Base-by-base conservation (phyloP, 1,140 invertebrate species). In the Pygmarrhopalites habei region DNA sequence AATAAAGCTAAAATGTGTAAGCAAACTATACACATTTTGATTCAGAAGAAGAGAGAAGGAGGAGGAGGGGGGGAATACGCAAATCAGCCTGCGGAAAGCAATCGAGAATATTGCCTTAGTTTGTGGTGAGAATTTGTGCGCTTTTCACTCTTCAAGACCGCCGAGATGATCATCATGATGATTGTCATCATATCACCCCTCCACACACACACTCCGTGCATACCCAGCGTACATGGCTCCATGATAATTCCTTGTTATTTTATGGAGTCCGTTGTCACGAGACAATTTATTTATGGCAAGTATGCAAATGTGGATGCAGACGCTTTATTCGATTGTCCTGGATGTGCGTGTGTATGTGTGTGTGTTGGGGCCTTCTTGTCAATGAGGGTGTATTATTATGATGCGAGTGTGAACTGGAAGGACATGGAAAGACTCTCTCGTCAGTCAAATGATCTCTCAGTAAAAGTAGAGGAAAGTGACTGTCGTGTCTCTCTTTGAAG, bases 31-130 rank as follows among this genome's bases (percentile, higher is more conserved):
- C n/a, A n/a, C 53, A 56, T 39, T 30, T 56, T 39, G 46, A 56
- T 19, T 21, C 1, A 14, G 30, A 30, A 56, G 43, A 56, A 39
- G 32, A 39, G 25, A 56, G 35, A 55, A 32, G 23, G 52, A n/a
- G n/a, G n/a, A n/a, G n/a, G n/a, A n/a, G 19, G 44, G n/a, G 44
- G 46, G 30, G 21, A 17, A 17, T 61, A 66, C 62, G 65, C 57
- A 66, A 62, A 66, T 66, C 30, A 60, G 60, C 65, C 65, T 51
- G 29, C 39, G 60, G 65, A 62, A 62, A 62, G 30, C 49, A 66
- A 62, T 56, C 56, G 28, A 59, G 59, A 56, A 58, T 60, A 66
- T 66, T 66, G 65, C 65, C 65, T 66, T 66, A 66, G 65, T 66
- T 66, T 66, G 65, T 56, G 63, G 63, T 60, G 39, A 28, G 43